Percentiles rank a stretch among this genome's conserved stretches.
phyloP scores from a whole-genome alignment of 2,113 vertebrate genomes.

The Neopipo cinnamomea region DNA sequence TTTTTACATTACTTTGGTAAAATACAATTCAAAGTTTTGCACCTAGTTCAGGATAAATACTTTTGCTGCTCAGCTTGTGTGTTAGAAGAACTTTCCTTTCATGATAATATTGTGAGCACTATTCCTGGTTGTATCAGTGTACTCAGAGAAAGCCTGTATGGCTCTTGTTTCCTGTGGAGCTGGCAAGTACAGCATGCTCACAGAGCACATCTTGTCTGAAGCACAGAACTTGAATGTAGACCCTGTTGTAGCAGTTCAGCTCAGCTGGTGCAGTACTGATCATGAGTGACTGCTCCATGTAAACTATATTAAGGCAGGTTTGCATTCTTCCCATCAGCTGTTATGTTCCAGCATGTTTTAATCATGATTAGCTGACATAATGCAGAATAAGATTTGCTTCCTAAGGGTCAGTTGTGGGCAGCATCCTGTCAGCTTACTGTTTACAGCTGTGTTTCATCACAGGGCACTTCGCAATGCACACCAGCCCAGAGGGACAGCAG shows the following conservation, averaged over 20 bases:
- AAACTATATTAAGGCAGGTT: background rate
- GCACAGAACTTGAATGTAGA: background rate
- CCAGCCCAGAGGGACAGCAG: background rate
- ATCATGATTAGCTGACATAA: conserved; percentile 5
- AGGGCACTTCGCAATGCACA: background rate
- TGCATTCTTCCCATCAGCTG: background rate
- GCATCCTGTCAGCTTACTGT: background rate
- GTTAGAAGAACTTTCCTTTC: background rate
- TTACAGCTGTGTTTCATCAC: background rate
- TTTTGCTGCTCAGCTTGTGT: background rate
- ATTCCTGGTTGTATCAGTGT: background rate
- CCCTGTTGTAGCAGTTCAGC: background rate
- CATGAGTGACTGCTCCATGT: background rate
- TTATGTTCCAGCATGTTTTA: background rate
- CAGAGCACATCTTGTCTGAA: background rate
- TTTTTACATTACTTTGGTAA: background rate
- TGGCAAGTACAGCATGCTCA: background rate
- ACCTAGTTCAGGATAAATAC: background rate
- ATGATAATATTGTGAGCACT: background rate
- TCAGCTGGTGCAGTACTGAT: background rate
- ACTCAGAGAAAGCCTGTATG: background rate
- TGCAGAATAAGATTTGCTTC: background rate
- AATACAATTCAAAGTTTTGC: background rate
- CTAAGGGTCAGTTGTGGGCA: background rate
- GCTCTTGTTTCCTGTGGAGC: background rate